phyloP scores from a whole-genome alignment of 2,888 invertebrate species.

The Sphaerophoria rueppellii region DNA sequence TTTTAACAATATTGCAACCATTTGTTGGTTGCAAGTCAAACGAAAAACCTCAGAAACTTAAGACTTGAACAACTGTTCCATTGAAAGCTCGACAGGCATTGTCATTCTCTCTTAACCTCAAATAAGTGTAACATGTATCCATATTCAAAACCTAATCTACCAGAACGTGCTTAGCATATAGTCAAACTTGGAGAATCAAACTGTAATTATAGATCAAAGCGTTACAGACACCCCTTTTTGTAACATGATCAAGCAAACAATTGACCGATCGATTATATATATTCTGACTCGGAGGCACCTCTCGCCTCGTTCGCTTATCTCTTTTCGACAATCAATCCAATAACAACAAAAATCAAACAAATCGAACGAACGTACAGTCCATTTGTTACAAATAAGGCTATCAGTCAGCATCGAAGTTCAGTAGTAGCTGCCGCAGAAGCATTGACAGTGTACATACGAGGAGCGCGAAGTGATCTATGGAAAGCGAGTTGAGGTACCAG shows the following conservation, averaged over 20 bases:
- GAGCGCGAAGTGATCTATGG: conserved; percentile 47
- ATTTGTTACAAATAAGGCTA: conserved; percentile 67
- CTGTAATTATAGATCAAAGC: conserved; percentile 60
- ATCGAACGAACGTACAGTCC: conserved; percentile 35
- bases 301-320: conserved; percentile 52
- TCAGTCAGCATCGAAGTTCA: conserved; percentile 54
- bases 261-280: conserved; percentile 71
- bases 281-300: conserved; percentile 56
- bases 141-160: conserved; percentile 54
- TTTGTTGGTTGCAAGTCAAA: background rate
- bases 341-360: conserved; percentile 36
- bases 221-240: conserved; percentile 45
- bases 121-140: conserved; percentile 21
- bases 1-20: conserved; percentile 9
- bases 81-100: conserved; percentile 21
- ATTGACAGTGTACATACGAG: conserved; percentile 50
- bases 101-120: conserved; percentile 27
- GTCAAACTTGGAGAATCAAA: conserved; percentile 33
- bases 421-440: conserved; percentile 36
- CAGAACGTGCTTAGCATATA: conserved; percentile 64
- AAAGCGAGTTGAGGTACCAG: conserved; percentile 61
- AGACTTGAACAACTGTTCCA: conserved; percentile 20
- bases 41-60: conserved; percentile 18
- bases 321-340: conserved; percentile 31
- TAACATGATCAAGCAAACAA: conserved; percentile 61